Evolutionary conservation across 2,113 vertebrate genomes (phyloP).

Genomic region (Pomatorhinus ruficollis): DNA sequence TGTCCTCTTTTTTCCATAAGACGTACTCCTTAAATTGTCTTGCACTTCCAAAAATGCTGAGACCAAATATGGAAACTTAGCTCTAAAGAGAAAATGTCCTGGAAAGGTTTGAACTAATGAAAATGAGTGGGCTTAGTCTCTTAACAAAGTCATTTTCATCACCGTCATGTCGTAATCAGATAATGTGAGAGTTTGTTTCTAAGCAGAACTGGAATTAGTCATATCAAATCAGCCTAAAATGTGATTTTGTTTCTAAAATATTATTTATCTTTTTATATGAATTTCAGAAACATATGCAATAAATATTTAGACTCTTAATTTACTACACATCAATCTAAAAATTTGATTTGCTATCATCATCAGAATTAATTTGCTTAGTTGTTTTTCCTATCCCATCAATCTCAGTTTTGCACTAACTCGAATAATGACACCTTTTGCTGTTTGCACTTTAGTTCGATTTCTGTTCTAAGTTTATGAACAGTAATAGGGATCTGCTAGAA

Average conservation of each 20-base stretch:
- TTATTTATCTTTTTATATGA: constrained; percentile 20
- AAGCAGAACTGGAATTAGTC: neutral
- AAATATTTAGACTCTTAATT: constrained; percentile 77
- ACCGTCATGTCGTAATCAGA: rapidly evolving
- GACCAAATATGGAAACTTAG: neutral
- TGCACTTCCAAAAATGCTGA: neutral
- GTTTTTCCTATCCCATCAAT: constrained; percentile 79
- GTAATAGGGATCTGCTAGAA: constrained; percentile 80
- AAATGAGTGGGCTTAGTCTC: neutral
- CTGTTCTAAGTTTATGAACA: constrained; percentile 83
- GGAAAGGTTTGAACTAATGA: neutral
- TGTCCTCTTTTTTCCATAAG: neutral
- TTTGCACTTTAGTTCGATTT: constrained; percentile 88
- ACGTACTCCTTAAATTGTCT: neutral
- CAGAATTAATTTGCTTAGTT: constrained; percentile 85
- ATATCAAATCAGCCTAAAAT: neutral
- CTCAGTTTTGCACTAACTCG: constrained; percentile 74
- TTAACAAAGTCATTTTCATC: neutral
- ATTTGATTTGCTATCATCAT: constrained; percentile 74
- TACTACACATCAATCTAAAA: constrained; percentile 73
- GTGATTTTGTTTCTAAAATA: neutral
- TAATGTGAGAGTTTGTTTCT: neutral
- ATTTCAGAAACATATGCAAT: constrained; percentile 62
- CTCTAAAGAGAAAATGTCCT: neutral
- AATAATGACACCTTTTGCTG: constrained; percentile 80